These are phyloP conservation scores for Notothenia rossii DNA, from an alignment of 2,113 vertebrate genomes.

Conservation along the genomic window DNA sequence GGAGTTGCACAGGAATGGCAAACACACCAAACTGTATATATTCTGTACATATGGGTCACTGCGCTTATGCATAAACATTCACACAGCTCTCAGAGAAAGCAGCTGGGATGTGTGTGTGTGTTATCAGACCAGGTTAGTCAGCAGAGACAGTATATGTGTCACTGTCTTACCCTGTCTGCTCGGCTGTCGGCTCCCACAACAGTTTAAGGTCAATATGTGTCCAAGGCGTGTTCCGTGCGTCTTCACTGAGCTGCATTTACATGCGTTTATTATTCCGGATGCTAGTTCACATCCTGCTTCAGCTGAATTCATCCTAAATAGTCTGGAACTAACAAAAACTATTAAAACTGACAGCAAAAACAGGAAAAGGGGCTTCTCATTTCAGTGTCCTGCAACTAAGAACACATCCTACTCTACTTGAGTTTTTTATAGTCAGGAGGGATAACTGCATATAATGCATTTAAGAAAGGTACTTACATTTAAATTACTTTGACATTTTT, in stretches of 20 bases:
- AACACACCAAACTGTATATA: slow-evolving; percentile 20
- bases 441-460: not conserved
- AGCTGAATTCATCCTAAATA: slow-evolving; percentile 37
- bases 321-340: slow-evolving; percentile 15
- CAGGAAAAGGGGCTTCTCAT: slow-evolving; percentile 26
- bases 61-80: not conserved
- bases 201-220: slow-evolving; percentile 55
- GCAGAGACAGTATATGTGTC: slow-evolving; percentile 16
- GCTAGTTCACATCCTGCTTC: slow-evolving; percentile 41
- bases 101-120: not conserved
- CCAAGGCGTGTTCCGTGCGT: slow-evolving; percentile 39
- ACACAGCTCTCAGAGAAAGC: not conserved
- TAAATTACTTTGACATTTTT: too few relatives aligned
- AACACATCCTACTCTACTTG: not conserved
- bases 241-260: slow-evolving; percentile 18
- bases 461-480: not conserved
- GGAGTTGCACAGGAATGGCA: slow-evolving; percentile 65
- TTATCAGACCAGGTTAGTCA: slow-evolving; percentile 34
- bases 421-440: not conserved
- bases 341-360: slow-evolving; percentile 16
- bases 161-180: slow-evolving; percentile 13
- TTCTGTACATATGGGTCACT: slow-evolving; percentile 1
- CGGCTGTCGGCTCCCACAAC: slow-evolving; percentile 7
- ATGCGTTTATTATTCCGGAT: slow-evolving; percentile 53
- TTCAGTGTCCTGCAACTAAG: slow-evolving; percentile 2